Conservation (phyloP, 2,113 vertebrate genomes). For the Stegastes partitus region DNA sequence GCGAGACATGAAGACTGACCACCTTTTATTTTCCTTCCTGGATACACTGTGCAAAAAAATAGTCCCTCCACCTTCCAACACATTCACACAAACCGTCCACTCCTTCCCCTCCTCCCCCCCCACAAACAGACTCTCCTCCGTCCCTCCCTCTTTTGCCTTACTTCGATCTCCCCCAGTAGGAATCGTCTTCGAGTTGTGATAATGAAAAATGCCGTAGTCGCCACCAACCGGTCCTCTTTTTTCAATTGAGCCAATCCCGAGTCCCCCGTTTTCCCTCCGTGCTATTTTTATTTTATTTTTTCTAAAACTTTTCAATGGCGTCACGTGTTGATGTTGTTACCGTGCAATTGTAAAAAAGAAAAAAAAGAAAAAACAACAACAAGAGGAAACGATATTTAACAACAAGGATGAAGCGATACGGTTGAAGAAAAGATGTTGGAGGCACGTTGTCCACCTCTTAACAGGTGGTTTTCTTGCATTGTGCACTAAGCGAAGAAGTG, state of each 20-base stretch:
- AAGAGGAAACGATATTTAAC: constrained; percentile 11
- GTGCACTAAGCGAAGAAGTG: constrained; percentile 39
- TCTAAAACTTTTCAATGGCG: constrained; percentile 66
- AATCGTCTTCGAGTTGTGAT: constrained; percentile 63
- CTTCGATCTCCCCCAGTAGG: constrained; percentile 35
- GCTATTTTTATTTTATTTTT: constrained; percentile 60
- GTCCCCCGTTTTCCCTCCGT: not conserved
- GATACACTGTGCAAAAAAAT: constrained; percentile 68
- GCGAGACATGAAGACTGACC: constrained; percentile 37
- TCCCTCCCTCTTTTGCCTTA: constrained; percentile 67
- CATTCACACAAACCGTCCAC: constrained; percentile 21
- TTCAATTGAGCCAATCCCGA: constrained; percentile 34
- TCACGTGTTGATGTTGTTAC: constrained; percentile 82
- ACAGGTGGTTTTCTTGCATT: not conserved
- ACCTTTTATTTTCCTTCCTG: constrained; percentile 13
- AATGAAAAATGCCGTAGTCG: constrained; percentile 53
- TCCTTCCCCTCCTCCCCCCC: constrained; percentile 2
- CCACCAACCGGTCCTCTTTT: constrained; percentile 36
- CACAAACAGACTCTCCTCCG: constrained; percentile 6
- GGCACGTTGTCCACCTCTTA: not conserved
- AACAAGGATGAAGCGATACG: not conserved
- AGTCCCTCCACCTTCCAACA: not conserved
- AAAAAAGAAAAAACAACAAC: constrained; percentile 9
- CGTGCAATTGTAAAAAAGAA: constrained; percentile 75
- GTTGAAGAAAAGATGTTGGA: constrained; percentile 1